A percentile compares a stretch with the other conserved stretches of the same genome.
Conservation (phyloP, 2,797 vertebrate species). For the Tadarida brasiliensis region DNA sequence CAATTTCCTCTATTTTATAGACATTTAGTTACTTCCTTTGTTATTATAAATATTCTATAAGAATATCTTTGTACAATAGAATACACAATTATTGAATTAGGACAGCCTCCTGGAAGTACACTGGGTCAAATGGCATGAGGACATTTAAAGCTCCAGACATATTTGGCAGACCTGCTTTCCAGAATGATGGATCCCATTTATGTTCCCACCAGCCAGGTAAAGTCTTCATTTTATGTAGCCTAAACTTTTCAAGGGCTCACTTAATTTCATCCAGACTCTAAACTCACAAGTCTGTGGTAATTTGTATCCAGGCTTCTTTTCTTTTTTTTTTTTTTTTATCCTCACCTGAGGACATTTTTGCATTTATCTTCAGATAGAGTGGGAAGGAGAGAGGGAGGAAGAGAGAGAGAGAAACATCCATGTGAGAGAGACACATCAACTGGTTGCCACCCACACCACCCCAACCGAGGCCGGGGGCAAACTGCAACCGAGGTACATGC, state of each 20-base stretch:
- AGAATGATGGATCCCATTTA: background rate
- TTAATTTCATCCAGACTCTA: slow-evolving; percentile 30
- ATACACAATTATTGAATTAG: background rate
- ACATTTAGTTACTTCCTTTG: slow-evolving; percentile 39
- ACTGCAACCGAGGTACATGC: no score
- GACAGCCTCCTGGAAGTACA: background rate
- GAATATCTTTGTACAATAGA: background rate
- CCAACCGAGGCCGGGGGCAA: no score
- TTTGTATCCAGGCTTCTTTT: background rate
- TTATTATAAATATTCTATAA: slow-evolving; percentile 1
- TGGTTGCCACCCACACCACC: no score
- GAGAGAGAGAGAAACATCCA: no score
- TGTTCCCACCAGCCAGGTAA: background rate
- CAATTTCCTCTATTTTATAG: background rate
- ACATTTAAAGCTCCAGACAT: background rate
- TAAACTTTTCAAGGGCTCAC: background rate
- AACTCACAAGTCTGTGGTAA: background rate
- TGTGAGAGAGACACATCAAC: no score
- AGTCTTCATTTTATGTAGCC: slow-evolving; percentile 15
- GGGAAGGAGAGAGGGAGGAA: no score
- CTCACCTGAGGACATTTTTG: no score
- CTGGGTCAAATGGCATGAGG: background rate
- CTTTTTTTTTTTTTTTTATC: no score
- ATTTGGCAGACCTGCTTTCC: slow-evolving; percentile 11
- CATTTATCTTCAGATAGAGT: no score